Conservation (phyloP, 2,888 invertebrate species). For the Sericinus montela region DNA sequence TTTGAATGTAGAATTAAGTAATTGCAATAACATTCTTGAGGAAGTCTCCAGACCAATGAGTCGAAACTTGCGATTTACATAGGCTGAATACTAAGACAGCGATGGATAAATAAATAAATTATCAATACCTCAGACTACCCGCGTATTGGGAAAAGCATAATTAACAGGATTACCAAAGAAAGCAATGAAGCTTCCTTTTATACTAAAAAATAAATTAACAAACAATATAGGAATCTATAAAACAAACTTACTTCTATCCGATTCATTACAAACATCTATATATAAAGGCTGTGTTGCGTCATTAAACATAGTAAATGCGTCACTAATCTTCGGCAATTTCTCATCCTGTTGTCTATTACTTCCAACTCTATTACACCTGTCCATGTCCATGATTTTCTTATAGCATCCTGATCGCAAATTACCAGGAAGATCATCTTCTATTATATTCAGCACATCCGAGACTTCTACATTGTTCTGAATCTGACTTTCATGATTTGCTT, state of each 20-base stretch:
- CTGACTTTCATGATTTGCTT: background rate
- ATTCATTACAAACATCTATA: slow-evolving; percentile 38
- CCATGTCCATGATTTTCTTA: slow-evolving; percentile 45
- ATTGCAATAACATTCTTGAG: no score
- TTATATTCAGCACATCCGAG: background rate
- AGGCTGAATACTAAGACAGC: no score
- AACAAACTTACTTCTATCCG: slow-evolving; percentile 40
- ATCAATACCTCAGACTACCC: no score
- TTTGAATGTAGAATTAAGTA: no score
- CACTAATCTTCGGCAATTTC: slow-evolving; percentile 43
- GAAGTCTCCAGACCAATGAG: no score
- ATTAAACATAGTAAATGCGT: slow-evolving; percentile 46
- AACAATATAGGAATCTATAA: no score
- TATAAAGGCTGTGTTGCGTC: slow-evolving; percentile 41
- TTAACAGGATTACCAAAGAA: no score
- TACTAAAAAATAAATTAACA: no score
- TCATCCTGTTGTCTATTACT: slow-evolving; percentile 16
- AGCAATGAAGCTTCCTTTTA: no score
- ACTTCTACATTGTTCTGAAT: background rate
- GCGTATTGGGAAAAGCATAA: no score
- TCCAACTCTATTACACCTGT: slow-evolving; percentile 25
- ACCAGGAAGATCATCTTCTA: background rate
- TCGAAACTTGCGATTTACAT: no score
- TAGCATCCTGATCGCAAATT: slow-evolving; percentile 34
- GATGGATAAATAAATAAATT: no score